These are phyloP conservation scores for Chelidonichthys spinosus DNA, from an alignment of 2,797 vertebrate genomes.

Conservation along the genomic window DNA sequence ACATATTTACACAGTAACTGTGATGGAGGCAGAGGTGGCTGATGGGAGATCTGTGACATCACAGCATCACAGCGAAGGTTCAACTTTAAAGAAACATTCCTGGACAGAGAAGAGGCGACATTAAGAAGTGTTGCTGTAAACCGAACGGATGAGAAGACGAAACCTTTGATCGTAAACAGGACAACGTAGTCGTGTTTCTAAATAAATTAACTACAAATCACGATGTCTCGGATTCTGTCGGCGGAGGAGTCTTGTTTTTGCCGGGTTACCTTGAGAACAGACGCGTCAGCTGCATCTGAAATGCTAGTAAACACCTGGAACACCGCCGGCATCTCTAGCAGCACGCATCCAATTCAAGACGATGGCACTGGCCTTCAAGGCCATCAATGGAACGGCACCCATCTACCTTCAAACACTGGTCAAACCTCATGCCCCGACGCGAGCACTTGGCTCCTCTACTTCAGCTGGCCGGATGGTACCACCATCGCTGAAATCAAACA, in stretches of 20 bases:
- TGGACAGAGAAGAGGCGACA: too few species aligned
- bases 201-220: not conserved
- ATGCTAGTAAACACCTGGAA: not conserved
- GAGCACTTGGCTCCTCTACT: too few species aligned
- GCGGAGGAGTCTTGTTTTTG: not conserved
- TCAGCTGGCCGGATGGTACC: too few species aligned
- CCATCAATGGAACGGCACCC: too few species aligned
- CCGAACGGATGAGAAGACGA: not conserved
- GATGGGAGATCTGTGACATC: slow-evolving; percentile 23
- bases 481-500: too few species aligned
- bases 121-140: too few species aligned
- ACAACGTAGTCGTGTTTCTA: not conserved
- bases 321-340: not conserved
- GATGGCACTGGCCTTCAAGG: too few species aligned
- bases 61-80: not conserved
- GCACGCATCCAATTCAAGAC: too few species aligned
- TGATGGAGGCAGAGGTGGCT: slow-evolving; percentile 10
- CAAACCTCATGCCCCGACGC: too few species aligned
- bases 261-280: not conserved
- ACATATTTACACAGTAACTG: slow-evolving; percentile 5
- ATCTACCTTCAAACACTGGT: too few species aligned
- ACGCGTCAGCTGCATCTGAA: slow-evolving; percentile 6
- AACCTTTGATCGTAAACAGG: not conserved
- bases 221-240: too few species aligned
- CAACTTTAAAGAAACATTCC: not conserved